Base-by-base conservation (phyloP, 2,797 vertebrate genomes). In the Channallabes apus region DNA sequence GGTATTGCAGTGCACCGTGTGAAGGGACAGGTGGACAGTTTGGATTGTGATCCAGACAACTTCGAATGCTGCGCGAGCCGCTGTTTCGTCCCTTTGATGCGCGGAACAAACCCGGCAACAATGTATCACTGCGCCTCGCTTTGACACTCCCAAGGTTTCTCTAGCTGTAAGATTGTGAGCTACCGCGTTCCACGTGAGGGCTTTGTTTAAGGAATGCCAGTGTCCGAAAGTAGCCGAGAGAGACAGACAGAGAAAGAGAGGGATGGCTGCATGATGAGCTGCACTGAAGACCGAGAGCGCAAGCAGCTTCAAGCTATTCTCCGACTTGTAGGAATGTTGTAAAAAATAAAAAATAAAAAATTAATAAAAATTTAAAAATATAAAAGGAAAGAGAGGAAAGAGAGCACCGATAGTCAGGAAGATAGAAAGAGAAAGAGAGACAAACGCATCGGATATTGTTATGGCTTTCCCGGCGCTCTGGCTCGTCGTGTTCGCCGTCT, bases 401-500 rank as follows among this genome's bases (percentile, higher is more conserved):
- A 90, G 89, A 90, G 87, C 77, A 72, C 88, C 88, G 84, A 4
- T 24, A 20, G n/a, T 46, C 46, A 81, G 89, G 89, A 90, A 51
- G 71, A 51, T 24, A 73, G 90, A 90, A 91, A 89, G 82, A 80
- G 90, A 88, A 86, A 88, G 84, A 59, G 84, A 78, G 86, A 22
- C 41, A 75, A 64, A 68, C 77, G 41, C 80, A 71, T 64, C 83
- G 46, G 80, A 69, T 69, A 59, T 59, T 90, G 87, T 91, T 92
- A 96, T 96, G 95, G 95, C 94, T 93, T 90, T 94, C 92, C 91
- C 91, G 61, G 91, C 89, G 91, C 91, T 95, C 88, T 94, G 90
- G 91, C 93, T 93, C 91, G 92, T 96, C 87, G 93, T 93, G 94
- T 92, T 96, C 92, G 94, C 94, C 93, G 95, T 94, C 92, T 90